Evolutionary conservation across 2,113 vertebrate species (phyloP).

Genomic region (Erythrocercus mccallii): DNA sequence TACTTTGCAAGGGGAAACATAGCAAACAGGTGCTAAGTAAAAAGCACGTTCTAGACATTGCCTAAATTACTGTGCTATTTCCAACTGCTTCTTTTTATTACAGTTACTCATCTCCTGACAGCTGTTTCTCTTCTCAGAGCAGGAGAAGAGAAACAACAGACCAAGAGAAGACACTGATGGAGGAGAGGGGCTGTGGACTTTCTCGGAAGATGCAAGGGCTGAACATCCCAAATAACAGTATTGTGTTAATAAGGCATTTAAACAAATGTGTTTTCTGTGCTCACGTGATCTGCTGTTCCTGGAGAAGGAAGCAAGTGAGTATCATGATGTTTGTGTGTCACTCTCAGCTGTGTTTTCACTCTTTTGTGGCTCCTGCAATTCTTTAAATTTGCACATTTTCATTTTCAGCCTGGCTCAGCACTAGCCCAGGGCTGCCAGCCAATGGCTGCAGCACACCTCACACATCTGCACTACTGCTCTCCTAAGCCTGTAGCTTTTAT

Average conservation of each 20-base stretch:
- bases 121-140: not conserved
- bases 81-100: not conserved
- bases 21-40: not conserved
- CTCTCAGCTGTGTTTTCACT: not conserved
- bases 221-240: not conserved
- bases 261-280: not conserved
- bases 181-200: too few relatives aligned
- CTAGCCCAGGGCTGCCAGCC: not conserved
- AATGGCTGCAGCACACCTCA: not conserved
- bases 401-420: not conserved
- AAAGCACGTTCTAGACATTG: not conserved
- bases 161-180: not conserved
- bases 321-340: too few relatives aligned
- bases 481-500: not conserved
- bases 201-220: not conserved
- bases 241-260: not conserved
- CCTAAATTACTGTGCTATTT: slow-evolving; percentile 8
- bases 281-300: not conserved
- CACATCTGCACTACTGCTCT: not conserved
- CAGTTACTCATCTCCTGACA: not conserved
- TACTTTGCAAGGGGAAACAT: not conserved
- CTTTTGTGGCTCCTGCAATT: not conserved
- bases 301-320: not conserved
- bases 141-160: not conserved
- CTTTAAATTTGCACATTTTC: not conserved